A percentile compares a stretch with the other conserved stretches of the same genome.
Conservation (phyloP, 1,140 invertebrate species). For the Euura saliciscinereae region DNA sequence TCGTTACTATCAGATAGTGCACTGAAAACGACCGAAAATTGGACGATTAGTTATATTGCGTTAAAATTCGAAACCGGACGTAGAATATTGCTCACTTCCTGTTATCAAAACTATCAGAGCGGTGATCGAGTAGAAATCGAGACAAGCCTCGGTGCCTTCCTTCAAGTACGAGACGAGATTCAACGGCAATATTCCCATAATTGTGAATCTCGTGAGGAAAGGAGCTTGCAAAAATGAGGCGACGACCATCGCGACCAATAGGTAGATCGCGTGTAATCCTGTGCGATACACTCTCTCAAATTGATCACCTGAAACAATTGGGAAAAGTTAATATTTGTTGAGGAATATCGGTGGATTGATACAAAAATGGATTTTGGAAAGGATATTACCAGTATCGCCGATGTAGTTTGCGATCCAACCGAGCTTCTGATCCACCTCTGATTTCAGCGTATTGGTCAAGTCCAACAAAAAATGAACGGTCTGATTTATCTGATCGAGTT, state of each 20-base stretch:
- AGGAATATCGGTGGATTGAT: slow-evolving; percentile 8
- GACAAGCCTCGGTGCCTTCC: slow-evolving; percentile 44
- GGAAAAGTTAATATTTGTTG: slow-evolving; percentile 8
- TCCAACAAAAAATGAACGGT: slow-evolving; percentile 64
- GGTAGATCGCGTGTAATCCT: slow-evolving; percentile 42
- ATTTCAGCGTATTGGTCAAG: slow-evolving; percentile 59
- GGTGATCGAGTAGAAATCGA: slow-evolving; percentile 52
- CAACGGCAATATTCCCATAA: slow-evolving; percentile 49
- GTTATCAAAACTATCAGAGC: slow-evolving; percentile 51
- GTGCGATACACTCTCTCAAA: slow-evolving; percentile 44
- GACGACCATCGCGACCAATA: slow-evolving; percentile 50
- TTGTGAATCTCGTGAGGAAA: slow-evolving; percentile 43
- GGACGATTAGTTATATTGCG: background rate
- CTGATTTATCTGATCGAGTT: slow-evolving; percentile 66
- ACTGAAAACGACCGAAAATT: slow-evolving; percentile 34
- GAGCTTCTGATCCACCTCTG: slow-evolving; percentile 62
- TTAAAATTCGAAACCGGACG: background rate
- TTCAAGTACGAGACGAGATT: slow-evolving; percentile 52
- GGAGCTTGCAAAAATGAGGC: slow-evolving; percentile 53
- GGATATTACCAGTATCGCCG: slow-evolving; percentile 59
- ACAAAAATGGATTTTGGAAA: slow-evolving; percentile 18
- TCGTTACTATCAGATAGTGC: slow-evolving; percentile 45
- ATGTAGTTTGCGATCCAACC: slow-evolving; percentile 64
- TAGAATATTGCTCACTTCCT: slow-evolving; percentile 37
- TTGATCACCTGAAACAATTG: slow-evolving; percentile 44